Base-by-base conservation (phyloP, 2,797 vertebrate genomes). In the Cossypha polioptera region DNA sequence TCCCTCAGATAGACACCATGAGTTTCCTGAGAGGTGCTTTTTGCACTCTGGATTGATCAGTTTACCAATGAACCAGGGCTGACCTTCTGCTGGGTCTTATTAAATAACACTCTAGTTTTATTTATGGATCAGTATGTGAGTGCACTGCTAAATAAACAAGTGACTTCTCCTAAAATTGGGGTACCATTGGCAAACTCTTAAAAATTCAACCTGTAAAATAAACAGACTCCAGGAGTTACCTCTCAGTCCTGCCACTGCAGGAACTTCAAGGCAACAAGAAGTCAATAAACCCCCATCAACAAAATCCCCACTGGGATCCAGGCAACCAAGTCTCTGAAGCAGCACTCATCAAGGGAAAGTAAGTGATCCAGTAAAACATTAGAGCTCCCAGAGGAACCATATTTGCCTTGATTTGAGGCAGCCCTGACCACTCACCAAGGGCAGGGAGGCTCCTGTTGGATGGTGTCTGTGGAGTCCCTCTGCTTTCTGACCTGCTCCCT, bases 161-260 rank as follows among this genome's bases (percentile, higher is more conserved):
- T 48, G 43, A 45, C 90, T 81, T 92, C 58, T 93, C 77, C 92
- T 94, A 58, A 94, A 90, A 71, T 74, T 33, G 63, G 59, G 74
- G 28, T 76, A 53, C 74, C 83, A 66, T 67, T 90, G 93, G 55
- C 58, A 92, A 92, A 93, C 90, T 94, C 80, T 93, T 94, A 95
- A 96, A 95, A 95, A 87, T 82, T 50, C 42, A 61, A 74, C 86
- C 81, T 55, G 69, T 97, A 95, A 96, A 97, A 95, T 97, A 96
- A 97, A 94, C 95, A 94, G 88, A 89, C 92, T 95, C 81, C 59
- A 85, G 92, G 90, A 94, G 88, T 91, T 82, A 90, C 92, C 90
- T 86, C 74, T 84, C 69, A 71, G 38, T 95, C 50, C 53, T 1
- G 8, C 57, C 75, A 77, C 77, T 67, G 53, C 61, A 71, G 80